Evolutionary conservation across 2,113 vertebrate genomes (phyloP).

Genomic region (Anas platyrhynchos): DNA sequence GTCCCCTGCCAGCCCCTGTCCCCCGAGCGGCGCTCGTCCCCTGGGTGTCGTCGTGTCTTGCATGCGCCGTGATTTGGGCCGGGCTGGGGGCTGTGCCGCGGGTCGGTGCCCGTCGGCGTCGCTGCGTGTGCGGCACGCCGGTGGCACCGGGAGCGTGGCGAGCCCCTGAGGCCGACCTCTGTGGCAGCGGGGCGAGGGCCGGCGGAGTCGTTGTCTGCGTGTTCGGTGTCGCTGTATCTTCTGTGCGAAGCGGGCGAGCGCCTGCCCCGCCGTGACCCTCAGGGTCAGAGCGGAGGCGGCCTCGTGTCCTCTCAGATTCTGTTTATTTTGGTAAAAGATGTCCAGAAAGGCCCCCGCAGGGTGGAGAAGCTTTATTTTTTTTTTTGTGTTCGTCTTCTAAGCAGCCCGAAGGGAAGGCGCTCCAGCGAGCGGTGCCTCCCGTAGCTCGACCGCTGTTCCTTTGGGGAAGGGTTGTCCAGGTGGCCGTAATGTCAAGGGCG

Average conservation of each 20-base stretch:
- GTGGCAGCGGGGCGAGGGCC: too few relatives aligned
- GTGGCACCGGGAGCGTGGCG: neutral
- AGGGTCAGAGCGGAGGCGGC: neutral
- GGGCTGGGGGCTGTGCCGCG: neutral
- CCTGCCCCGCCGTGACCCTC: neutral
- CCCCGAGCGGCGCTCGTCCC: too few relatives aligned
- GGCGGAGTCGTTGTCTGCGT: neutral
- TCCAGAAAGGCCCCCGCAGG: neutral
- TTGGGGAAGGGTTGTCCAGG: conserved; percentile 45
- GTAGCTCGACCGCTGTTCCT: neutral
- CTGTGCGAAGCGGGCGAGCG: neutral
- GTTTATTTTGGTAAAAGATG: conserved; percentile 13
- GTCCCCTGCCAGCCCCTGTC: too few relatives aligned
- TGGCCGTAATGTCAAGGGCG: conserved; percentile 7
- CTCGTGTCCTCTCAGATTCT: neutral
- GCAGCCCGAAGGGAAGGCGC: neutral
- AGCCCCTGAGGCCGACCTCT: too few relatives aligned
- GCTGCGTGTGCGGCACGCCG: neutral
- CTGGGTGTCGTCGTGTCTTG: neutral
- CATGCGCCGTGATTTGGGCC: neutral
- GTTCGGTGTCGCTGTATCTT: neutral
- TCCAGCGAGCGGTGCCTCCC: neutral
- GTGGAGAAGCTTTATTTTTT: conserved; percentile 31
- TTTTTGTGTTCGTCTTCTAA: neutral
- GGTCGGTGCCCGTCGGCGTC: rapidly evolving